These are phyloP conservation scores for Etia nguti DNA, from an alignment of 2,113 vertebrate species.

Conservation along the genomic window DNA sequence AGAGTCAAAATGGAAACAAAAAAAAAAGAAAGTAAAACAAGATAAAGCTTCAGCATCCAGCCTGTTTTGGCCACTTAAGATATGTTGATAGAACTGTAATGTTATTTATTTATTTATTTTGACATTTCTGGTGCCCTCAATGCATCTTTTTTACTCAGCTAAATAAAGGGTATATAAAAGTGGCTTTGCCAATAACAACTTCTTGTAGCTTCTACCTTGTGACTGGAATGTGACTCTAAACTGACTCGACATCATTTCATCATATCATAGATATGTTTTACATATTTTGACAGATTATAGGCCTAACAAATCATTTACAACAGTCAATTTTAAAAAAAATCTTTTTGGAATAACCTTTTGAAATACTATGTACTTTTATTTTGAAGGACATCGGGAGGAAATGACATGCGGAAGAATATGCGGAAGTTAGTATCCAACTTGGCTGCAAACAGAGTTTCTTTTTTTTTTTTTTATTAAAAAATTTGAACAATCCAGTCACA, in stretches of 20 bases:
- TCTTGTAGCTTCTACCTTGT: not conserved
- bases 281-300: not conserved
- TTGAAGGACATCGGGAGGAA: not conserved
- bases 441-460: not conserved
- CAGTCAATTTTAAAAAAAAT: rapidly evolving
- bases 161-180: not conserved
- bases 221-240: not conserved
- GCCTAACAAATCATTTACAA: not conserved
- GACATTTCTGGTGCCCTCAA: not conserved
- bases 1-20: not conserved
- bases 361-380: not conserved
- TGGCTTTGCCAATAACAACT: not conserved
- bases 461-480: too few relatives aligned
- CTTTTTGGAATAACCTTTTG: not conserved
- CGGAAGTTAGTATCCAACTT: conserved; percentile 11
- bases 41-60: not conserved
- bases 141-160: not conserved
- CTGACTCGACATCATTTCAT: rapidly evolving
- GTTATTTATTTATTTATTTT: not conserved
- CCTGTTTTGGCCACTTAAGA: not conserved
- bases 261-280: not conserved
- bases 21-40: not conserved
- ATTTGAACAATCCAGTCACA: too few relatives aligned
- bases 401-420: not conserved
- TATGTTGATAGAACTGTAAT: not conserved